Conservation (phyloP, 2,113 vertebrate genomes). For the Pseudolaguvia tuberculata region DNA sequence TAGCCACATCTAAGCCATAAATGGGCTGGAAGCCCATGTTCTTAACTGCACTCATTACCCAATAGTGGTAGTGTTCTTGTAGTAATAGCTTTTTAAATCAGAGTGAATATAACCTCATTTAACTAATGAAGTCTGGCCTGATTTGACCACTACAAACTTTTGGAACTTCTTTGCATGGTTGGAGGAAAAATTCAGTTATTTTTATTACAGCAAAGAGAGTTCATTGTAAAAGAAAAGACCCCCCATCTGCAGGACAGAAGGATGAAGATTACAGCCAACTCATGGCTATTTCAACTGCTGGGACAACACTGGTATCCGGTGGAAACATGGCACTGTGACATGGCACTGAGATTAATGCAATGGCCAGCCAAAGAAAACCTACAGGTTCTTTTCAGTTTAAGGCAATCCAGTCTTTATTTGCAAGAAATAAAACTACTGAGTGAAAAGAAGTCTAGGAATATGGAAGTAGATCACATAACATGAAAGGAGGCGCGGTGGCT, state of each 20-base stretch:
- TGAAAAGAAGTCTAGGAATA: conserved; percentile 26
- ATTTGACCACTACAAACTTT: conserved; percentile 37
- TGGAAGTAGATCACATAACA: too few relatives aligned
- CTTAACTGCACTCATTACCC: conserved; percentile 29
- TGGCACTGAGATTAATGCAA: conserved; percentile 45
- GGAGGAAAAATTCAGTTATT: conserved; percentile 59
- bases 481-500: too few relatives aligned
- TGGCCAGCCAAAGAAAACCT: conserved; percentile 57
- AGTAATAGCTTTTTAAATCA: conserved; percentile 49
- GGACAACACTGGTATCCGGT: conserved; percentile 52
- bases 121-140: conserved; percentile 59
- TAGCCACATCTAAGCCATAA: conserved; percentile 23
- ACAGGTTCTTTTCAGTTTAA: conserved; percentile 50
- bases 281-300: conserved; percentile 57
- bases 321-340: conserved; percentile 52
- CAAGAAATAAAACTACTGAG: conserved; percentile 32
- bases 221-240: conserved; percentile 65
- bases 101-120: conserved; percentile 63
- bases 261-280: conserved; percentile 57
- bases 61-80: conserved; percentile 26
- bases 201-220: conserved; percentile 72
- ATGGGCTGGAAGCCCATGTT: conserved; percentile 3
- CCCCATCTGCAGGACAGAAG: conserved; percentile 58
- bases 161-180: conserved; percentile 50
- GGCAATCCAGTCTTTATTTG: conserved; percentile 38